Percentiles rank a stretch among this genome's conserved stretches.
phyloP scores from a whole-genome alignment of 2,888 invertebrate genomes.

The Plebejus argus region DNA sequence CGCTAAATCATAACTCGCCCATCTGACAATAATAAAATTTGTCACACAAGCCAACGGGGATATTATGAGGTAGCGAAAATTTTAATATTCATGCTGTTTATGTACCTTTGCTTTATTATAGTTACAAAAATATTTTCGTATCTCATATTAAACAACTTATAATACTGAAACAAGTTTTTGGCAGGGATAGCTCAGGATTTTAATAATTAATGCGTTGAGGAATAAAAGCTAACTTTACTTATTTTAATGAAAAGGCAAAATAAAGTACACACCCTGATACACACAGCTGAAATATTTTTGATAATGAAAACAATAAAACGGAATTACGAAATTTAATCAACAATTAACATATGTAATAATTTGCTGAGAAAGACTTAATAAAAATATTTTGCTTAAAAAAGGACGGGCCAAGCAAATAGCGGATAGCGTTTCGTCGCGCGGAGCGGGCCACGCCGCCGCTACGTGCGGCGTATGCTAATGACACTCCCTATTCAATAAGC shows the following conservation, averaged over 20 bases:
- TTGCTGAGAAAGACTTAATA: not conserved
- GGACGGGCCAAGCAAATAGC: constrained; percentile 36
- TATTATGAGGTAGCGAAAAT: constrained; percentile 68
- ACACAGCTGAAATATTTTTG: not conserved
- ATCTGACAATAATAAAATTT: constrained; percentile 80
- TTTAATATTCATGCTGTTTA: constrained; percentile 50
- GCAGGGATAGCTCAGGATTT: not conserved
- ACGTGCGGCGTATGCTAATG: constrained; percentile 79
- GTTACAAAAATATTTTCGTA: constrained; percentile 7
- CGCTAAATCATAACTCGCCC: constrained; percentile 78
- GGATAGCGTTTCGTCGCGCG: constrained; percentile 38
- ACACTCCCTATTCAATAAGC: constrained; percentile 78
- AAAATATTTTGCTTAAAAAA: not conserved
- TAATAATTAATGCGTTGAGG: not conserved
- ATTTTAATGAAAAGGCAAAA: not conserved
- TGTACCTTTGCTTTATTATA: not conserved
- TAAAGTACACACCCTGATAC: too few species aligned
- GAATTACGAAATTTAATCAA: not conserved
- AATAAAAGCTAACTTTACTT: not conserved
- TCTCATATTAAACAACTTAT: too few species aligned
- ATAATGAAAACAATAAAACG: not conserved
- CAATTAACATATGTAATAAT: not conserved
- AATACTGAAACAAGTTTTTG: too few species aligned
- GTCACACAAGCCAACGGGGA: constrained; percentile 76
- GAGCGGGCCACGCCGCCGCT: constrained; percentile 57